Evolutionary conservation across 2,797 vertebrate genomes (phyloP), one percentile per base, ranked within the genome.

Genomic region (Ambastaia sidthimunki): DNA sequence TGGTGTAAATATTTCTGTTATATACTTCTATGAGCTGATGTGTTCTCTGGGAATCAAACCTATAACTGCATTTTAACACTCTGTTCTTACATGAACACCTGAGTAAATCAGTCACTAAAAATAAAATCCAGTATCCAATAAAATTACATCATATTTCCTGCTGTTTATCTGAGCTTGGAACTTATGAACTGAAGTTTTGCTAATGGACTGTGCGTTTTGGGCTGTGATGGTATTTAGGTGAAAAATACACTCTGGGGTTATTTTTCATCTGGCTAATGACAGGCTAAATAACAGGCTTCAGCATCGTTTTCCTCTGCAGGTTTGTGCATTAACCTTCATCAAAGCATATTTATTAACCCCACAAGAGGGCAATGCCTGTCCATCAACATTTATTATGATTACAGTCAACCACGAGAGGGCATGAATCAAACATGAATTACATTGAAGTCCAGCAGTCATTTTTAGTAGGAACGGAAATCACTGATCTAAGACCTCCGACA

Each of bases 261-360:
- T 44, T 67, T 76, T 65, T 41, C 23, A 77, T 69, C 25, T 44
- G 25, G 25, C 76, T 78, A 41, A 50, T 2, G 34, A 41, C 41
- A 52, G 18, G 69, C 52, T 3, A 9, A 34, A 23, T 25, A 70
- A 69, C n/a, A 78, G 55, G 15, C 21, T 25, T 28, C 23, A 59
- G 31, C 31, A 31, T 31, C 4, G 7, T 37, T 37, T 7, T 50
- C 62, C 23, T 6, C 57, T 15, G 59, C 72, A 23, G 74, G 48
- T 28, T 50, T 10, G 21, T 23, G 55, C 37, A 41, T 18, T 44
- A 70, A 70, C 62, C 54, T 60, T 50, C 37, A 77, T 69, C 54
- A 69, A 77, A 50, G 41, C 31, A 68, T 85, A 88, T 88, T 85
- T 88, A 75, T 82, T 48, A n/a, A 54, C 4, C 44, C 62, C 70